Percentiles rank a stretch among this genome's conserved stretches.
Conservation (phyloP, 2,888 invertebrate genomes). For the Pycnomerus fuliginosus region DNA sequence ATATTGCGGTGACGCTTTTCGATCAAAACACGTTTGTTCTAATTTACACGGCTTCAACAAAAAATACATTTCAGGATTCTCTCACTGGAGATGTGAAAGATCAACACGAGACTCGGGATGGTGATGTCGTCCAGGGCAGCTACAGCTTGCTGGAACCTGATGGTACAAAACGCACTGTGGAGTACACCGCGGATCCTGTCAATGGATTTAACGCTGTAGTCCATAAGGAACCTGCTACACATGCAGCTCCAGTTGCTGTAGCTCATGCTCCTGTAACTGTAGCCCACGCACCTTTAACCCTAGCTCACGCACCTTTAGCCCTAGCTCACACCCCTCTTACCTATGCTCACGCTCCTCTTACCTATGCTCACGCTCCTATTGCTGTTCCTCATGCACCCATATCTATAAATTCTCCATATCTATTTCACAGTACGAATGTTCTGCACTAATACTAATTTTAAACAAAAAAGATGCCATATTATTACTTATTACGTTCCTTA, state of each 20-base stretch:
- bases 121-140: slow-evolving; percentile 56
- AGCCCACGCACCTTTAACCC: slow-evolving; percentile 27
- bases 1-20: no score
- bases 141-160: slow-evolving; percentile 57
- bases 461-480: no score
- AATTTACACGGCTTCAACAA: background rate
- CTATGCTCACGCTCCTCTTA: slow-evolving; percentile 31
- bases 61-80: background rate
- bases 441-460: slow-evolving; percentile 9
- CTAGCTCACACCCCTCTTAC: slow-evolving; percentile 25
- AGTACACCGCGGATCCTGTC: slow-evolving; percentile 59
- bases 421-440: slow-evolving; percentile 11
- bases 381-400: slow-evolving; percentile 33
- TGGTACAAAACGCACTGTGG: slow-evolving; percentile 55
- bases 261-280: slow-evolving; percentile 25
- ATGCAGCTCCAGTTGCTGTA: slow-evolving; percentile 24
- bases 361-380: slow-evolving; percentile 49
- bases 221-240: slow-evolving; percentile 53
- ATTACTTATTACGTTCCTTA: no score
- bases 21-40: no score
- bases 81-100: slow-evolving; percentile 56
- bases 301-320: slow-evolving; percentile 21
- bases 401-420: slow-evolving; percentile 7
- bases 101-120: slow-evolving; percentile 55
- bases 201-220: slow-evolving; percentile 65